Evolutionary conservation across 2,888 invertebrate species (phyloP).

Genomic region (Tipula vernalis): DNA sequence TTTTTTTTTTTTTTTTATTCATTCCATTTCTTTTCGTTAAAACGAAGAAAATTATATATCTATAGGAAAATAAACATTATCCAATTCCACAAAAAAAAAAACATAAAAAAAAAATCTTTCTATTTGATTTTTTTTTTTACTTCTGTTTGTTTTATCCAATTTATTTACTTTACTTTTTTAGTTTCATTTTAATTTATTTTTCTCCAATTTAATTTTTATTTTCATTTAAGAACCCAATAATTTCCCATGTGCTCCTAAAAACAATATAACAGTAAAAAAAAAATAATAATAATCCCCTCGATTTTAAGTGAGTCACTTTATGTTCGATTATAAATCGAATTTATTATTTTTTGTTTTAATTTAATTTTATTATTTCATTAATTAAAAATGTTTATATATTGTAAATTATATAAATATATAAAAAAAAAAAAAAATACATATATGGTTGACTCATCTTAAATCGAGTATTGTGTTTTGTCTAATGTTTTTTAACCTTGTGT

Average conservation of each 20-base stretch:
- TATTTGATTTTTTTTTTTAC: constrained; percentile 13
- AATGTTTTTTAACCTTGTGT: constrained; percentile 81
- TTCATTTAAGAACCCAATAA: constrained; percentile 30
- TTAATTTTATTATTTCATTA: not conserved
- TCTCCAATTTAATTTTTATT: constrained; percentile 34
- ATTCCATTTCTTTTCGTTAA: not conserved
- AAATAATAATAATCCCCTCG: constrained; percentile 8
- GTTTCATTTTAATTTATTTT: constrained; percentile 27
- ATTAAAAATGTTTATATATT: not conserved
- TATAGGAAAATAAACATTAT: constrained; percentile 5
- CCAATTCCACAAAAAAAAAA: not conserved
- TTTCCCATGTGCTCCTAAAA: not conserved
- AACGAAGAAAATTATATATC: not conserved
- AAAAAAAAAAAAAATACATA: not conserved
- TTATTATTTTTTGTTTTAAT: not conserved
- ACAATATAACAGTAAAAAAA: not conserved
- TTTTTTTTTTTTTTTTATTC: not conserved
- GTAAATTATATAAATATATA: not conserved
- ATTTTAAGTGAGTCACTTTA: constrained; percentile 9
- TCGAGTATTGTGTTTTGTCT: constrained; percentile 71
- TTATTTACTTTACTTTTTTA: constrained; percentile 37
- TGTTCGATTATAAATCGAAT: not conserved
- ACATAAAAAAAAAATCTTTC: not conserved
- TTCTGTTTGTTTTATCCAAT: constrained; percentile 40
- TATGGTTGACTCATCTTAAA: constrained; percentile 16